Conservation (phyloP, 2,888 invertebrate genomes). For the Sinodicranocentrus sp. region DNA sequence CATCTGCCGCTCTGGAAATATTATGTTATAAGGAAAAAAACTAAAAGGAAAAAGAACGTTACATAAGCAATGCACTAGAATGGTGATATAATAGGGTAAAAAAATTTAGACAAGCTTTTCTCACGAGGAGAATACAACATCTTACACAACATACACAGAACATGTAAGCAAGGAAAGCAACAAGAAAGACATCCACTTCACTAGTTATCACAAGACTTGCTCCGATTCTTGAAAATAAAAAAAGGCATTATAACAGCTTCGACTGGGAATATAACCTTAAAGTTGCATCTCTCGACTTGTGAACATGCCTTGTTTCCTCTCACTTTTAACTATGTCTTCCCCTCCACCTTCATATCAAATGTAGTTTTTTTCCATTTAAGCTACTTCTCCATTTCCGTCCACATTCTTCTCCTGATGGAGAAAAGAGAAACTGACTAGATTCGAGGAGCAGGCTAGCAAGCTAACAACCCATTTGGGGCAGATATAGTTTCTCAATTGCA, state of each 20-base stretch:
- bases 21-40: too few relatives aligned
- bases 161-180: slow-evolving; percentile 5
- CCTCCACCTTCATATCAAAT: background rate
- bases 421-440: background rate
- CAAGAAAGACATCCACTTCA: slow-evolving; percentile 31
- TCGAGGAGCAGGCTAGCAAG: background rate
- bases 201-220: slow-evolving; percentile 33
- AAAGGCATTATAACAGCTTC: slow-evolving; percentile 12
- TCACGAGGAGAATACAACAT: background rate
- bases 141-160: background rate
- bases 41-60: too few relatives aligned
- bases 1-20: slow-evolving; percentile 6
- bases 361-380: slow-evolving; percentile 10
- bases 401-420: background rate
- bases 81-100: too few relatives aligned
- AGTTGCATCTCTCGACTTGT: background rate
- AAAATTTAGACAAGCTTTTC: too few relatives aligned
- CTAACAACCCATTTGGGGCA: slow-evolving; percentile 61
- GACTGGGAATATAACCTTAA: too few relatives aligned
- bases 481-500: slow-evolving; percentile 58
- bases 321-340: slow-evolving; percentile 4
- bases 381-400: background rate
- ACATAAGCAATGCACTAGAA: too few relatives aligned
- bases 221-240: slow-evolving; percentile 12
- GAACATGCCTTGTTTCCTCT: slow-evolving; percentile 1